Percentiles rank a stretch among this genome's conserved stretches.
Evolutionary conservation across 2,797 vertebrate genomes (phyloP).

Genomic region (Alcedo atthis): DNA sequence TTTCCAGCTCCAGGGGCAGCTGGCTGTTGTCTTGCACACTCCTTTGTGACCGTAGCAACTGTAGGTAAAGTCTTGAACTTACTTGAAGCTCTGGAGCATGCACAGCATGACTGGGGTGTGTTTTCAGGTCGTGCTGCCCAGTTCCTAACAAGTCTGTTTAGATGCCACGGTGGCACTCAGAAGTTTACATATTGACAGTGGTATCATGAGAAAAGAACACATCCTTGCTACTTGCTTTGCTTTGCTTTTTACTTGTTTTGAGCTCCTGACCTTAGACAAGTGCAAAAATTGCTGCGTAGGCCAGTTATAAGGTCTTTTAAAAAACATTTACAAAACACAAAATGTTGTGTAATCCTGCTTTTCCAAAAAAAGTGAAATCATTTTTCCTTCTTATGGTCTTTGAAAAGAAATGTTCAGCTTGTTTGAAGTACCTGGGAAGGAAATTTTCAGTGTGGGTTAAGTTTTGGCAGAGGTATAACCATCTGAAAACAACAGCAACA

Average conservation of each 20-base stretch:
- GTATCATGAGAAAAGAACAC: neutral
- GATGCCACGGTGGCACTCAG: neutral
- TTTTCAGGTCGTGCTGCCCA: neutral
- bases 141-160: neutral
- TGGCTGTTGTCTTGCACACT: neutral
- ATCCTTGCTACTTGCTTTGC: neutral
- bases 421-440: slow-evolving; percentile 27
- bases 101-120: neutral
- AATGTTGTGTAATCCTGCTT: neutral
- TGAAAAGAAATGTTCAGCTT: slow-evolving; percentile 11
- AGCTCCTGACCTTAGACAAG: neutral
- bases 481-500: neutral
- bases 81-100: neutral
- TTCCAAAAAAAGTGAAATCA: neutral
- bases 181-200: neutral
- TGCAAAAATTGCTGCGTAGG: neutral
- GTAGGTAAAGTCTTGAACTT: neutral
- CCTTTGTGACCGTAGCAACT: neutral
- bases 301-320: neutral
- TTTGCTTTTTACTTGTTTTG: neutral
- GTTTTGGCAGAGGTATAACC: neutral
- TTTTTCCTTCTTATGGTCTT: slow-evolving; percentile 5
- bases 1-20: neutral
- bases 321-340: neutral
- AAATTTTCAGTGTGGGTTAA: slow-evolving; percentile 7